Evolutionary conservation across 2,888 invertebrate genomes (phyloP), one percentile per base, ranked within the genome.

Genomic region (Hydrotaea diabolus): DNA sequence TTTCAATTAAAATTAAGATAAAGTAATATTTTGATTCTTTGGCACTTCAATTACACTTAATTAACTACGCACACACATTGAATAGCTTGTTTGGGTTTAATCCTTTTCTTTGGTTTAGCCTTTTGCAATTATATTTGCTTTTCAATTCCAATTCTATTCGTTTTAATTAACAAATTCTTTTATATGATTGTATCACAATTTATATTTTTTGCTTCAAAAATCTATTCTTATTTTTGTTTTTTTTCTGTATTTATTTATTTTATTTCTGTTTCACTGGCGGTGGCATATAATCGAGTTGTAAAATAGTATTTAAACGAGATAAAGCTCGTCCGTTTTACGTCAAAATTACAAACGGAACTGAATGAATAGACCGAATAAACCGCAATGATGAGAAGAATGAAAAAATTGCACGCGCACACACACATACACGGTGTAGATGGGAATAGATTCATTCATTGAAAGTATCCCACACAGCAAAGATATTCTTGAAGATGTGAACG

Each of bases 41-140:
- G 74, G 80, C 74, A 80, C 80, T 57, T 78, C 57, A 26, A 11
- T 55, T 55, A 19, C 39, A 55, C 23, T 76, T 39, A 46, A 2
- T n/a, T 17, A 11, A n/a, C n/a, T n/a, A n/a, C n/a, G n/a, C 26
- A 31, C 59, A 57, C 23, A 23, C 46, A 59, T 46, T 46, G 23
- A 57, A 31, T 53, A 36, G 17, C 9, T 39, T 39, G 39, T 13
- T 53, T 49, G 21, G 43, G 31, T 31, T 31, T 31, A 31, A 31
- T 31, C 31, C 31, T 31, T 46, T 55, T 76, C 2, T 57, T 57
- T 57, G 39, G 23, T 17, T 57, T 43, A 62, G 23, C 36, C 31
- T 73, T 31, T 39, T 19, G 7, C n/a, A 49, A 15, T 8, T n/a
- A 9, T 43, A 43, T 3, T 13, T 13, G 9, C 9, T 43, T 43